Conservation (phyloP, 2,888 invertebrate genomes). For the Synanthedon myopaeformis region DNA sequence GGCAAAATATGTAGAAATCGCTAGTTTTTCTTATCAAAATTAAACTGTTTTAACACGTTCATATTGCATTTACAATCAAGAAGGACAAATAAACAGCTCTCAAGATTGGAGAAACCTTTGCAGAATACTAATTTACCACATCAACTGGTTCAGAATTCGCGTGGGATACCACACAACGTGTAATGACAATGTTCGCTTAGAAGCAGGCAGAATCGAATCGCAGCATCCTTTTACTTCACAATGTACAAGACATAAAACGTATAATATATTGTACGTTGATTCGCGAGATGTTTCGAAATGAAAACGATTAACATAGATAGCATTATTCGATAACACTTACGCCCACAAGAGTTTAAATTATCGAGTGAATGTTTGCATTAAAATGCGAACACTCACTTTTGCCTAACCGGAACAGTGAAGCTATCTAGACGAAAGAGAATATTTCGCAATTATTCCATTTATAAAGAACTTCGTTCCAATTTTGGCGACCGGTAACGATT, state of each 20-base stretch:
- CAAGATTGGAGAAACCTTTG: neutral
- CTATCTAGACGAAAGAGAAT: neutral
- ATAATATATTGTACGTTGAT: conserved; percentile 17
- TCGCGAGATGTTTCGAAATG: conserved; percentile 28
- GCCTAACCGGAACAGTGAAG: conserved; percentile 11
- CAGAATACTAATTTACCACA: conserved; percentile 20
- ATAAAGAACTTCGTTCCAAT: conserved; percentile 19
- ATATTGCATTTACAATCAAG: neutral
- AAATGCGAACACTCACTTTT: conserved; percentile 16
- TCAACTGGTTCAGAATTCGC: conserved; percentile 12
- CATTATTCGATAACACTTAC: conserved; percentile 22
- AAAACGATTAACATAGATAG: conserved; percentile 26
- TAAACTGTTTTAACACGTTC: no score
- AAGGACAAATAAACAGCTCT: neutral
- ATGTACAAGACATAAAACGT: conserved; percentile 9
- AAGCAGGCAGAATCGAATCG: conserved; percentile 15
- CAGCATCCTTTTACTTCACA: conserved; percentile 18
- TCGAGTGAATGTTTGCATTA: conserved; percentile 16
- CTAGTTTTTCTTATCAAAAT: no score
- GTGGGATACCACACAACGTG: conserved; percentile 24
- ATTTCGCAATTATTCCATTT: no score
- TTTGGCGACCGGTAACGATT: conserved; percentile 46
- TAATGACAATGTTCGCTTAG: conserved; percentile 24
- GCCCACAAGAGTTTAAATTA: conserved; percentile 27
- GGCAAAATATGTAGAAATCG: no score